phyloP scores from a whole-genome alignment of 1,140 invertebrate species.

The Drosophila littoralis region DNA sequence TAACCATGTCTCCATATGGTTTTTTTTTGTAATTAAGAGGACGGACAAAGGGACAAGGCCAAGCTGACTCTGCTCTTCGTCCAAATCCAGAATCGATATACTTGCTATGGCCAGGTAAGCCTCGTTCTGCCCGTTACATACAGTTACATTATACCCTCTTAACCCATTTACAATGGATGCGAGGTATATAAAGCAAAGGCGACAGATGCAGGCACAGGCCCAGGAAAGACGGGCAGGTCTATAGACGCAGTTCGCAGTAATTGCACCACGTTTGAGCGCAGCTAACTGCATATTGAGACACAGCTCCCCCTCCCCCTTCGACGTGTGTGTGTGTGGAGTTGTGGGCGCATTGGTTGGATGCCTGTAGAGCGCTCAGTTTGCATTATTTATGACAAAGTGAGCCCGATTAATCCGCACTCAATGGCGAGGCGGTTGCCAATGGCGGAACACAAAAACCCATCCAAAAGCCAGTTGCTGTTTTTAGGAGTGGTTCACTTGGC shows the following conservation, averaged over 20 bases:
- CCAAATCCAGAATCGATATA: too few species aligned
- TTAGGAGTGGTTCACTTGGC: not conserved
- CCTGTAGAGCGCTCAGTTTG: constrained; percentile 55
- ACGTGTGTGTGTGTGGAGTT: constrained; percentile 1
- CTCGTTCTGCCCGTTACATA: too few species aligned
- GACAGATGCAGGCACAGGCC: too few species aligned
- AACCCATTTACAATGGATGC: too few species aligned
- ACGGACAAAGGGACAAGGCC: too few species aligned
- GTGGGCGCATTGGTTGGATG: constrained; percentile 7
- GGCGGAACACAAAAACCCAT: not conserved
- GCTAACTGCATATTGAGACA: constrained; percentile 78
- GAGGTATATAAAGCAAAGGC: too few species aligned
- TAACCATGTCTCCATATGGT: too few species aligned
- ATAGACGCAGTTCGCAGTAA: constrained; percentile 64
- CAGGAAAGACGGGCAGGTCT: not conserved
- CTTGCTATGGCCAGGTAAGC: too few species aligned
- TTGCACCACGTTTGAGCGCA: constrained; percentile 80
- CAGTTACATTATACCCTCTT: too few species aligned
- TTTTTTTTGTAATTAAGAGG: too few species aligned
- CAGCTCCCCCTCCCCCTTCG: not conserved
- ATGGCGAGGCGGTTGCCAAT: constrained; percentile 16
- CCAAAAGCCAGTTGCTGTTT: constrained; percentile 22
- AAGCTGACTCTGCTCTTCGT: too few species aligned
- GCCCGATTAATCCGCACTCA: constrained; percentile 67
- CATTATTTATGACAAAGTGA: constrained; percentile 81